Evolutionary conservation across 2,797 vertebrate genomes (phyloP), one percentile per base, ranked within the genome.

Genomic region (Pseudochaenichthys georgianus): DNA sequence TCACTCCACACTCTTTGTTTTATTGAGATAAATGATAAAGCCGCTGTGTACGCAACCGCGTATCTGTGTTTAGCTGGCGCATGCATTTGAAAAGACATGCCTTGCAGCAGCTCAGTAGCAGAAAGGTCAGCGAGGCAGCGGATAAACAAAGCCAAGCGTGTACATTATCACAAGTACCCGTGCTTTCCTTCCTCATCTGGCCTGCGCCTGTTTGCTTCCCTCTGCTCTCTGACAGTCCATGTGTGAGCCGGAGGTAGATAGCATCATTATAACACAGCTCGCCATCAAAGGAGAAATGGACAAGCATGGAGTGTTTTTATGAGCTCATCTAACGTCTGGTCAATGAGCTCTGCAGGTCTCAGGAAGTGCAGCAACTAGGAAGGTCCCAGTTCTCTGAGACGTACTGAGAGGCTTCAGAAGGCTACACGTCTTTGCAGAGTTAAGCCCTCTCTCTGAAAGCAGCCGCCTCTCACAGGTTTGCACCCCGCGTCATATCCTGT

Each of bases 11-110:
- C 54, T 61, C 83, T 85, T 92, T 91, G 86, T 93, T 94, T 94
- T 89, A 93, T 91, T 91, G 90, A 92, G 89, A 93, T 93, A 82
- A 92, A 94, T 45, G 87, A 91, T 93, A 91, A 93, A 84, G 77
- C 73, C 81, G 15, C 61, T 13, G 73, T 50, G 70, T 65, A 78
- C 88, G 90, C 87, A 80, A 77, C 83, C 77, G 55, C 77, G 47
- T 84, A 78, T 87, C 76, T 70, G 76, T 80, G 87, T 82, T 90
- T 87, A 88, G 85, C 82, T 72, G 3, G 65, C 28, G 69, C 46
- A 3, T 78, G 80, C 67, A 78, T 90, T 89, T 82, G 78, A 83
- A 87, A 78, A 85, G 90, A 90, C 88, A 70, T 80, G 85, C 82
- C 91, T 85, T 23, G 82, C 91, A 91, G 90, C 85, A 70, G 77